A percentile compares a stretch with the other conserved stretches of the same genome.
phyloP scores from a whole-genome alignment of 2,113 vertebrate species.

The Entomyzon cyanotis region DNA sequence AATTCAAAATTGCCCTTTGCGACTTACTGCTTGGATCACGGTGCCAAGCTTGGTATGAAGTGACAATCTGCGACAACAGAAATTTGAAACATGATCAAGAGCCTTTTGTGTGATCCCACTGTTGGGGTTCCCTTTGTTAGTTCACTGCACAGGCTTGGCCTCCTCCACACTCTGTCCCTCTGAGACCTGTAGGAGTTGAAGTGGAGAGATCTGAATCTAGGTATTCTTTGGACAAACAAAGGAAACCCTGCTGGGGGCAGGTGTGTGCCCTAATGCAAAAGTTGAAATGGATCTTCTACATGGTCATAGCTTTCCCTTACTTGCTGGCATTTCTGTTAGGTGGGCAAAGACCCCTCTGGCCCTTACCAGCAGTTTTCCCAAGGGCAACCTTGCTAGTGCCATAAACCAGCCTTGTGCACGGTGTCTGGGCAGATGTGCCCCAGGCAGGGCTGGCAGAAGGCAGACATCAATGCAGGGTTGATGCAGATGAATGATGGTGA shows the following conservation, averaged over 20 bases:
- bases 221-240: background rate
- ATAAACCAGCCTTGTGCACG: background rate
- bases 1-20: background rate
- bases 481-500: background rate
- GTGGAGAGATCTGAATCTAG: background rate
- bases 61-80: accelerated
- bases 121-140: accelerated
- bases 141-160: background rate
- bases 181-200: background rate
- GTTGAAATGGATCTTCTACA: background rate
- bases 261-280: background rate
- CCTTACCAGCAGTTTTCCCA: background rate
- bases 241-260: accelerated
- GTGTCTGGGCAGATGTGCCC: background rate
- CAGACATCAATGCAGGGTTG: background rate
- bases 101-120: accelerated
- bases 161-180: background rate
- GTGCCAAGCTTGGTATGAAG: background rate
- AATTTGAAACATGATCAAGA: background rate
- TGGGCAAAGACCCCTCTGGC: background rate
- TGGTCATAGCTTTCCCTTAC: background rate
- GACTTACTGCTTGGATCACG: background rate
- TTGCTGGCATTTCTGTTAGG: background rate
- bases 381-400: background rate
- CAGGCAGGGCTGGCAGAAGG: background rate